Base-by-base conservation (phyloP, 2,888 invertebrate genomes). In the Cephus runcator region DNA sequence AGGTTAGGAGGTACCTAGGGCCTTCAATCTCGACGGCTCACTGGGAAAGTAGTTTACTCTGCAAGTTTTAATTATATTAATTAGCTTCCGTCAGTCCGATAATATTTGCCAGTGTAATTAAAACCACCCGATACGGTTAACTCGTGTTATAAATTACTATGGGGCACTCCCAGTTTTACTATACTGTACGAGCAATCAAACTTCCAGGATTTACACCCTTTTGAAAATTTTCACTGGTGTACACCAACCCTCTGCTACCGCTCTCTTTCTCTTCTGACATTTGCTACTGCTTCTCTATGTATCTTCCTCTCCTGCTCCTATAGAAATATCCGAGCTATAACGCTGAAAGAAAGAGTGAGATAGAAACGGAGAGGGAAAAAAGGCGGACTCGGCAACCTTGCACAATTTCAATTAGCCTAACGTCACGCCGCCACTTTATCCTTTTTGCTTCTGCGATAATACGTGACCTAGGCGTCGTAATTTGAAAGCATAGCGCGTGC, bases 61-160 rank as follows among this genome's bases (percentile, higher is more conserved):
- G 84, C 85, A 87, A 87, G 88, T 88, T 87, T 88, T 87, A 88
- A 88, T 88, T 87, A 87, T 88, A 87, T 87, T 87, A 87, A 88
- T 88, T 88, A 88, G 87, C 86, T 87, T 87, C 82, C 80, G 83
- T 79, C 82, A 83, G 85, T 85, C 88, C 88, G 86, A 88, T 88
- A 88, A 87, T 88, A 88, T 88, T 87, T 88, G 85, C 86, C 82
- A 83, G 83, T 85, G 85, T 85, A 87, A 87, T 87, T 88, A 33
- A 87, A 87, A 87, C 85, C 77, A 69, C 0, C 56, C 56, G 56
- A 15, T 23, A 56, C 23, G 23, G 23, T 56, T 56, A 56, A 23
- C 6, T 9, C 23, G 23, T 9, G 23, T 56, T 56, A 56, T 56
- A 56, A 56, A 23, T 23, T 56, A 6, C 6, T 23, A 56, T 23